Evolutionary conservation across 2,113 vertebrate genomes (phyloP).

Genomic region (Cavia porcellus): DNA sequence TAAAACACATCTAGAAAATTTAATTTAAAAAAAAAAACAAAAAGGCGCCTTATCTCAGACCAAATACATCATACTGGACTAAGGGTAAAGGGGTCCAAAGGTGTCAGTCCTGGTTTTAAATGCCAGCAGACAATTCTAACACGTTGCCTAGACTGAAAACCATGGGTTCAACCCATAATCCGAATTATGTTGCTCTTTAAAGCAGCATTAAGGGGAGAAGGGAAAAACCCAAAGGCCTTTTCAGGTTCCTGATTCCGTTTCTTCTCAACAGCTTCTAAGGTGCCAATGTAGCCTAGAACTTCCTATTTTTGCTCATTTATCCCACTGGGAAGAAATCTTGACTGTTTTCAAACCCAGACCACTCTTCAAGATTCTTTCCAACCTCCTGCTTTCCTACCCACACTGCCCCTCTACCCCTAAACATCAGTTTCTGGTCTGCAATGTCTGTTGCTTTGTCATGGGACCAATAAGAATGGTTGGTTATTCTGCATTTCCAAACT

Average conservation of each 20-base stretch:
- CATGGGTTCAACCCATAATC: background rate
- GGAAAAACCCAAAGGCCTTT: background rate
- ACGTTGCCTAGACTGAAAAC: background rate
- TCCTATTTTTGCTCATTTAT: constrained; percentile 13
- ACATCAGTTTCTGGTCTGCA: background rate
- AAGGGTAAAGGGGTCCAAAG: too few relatives aligned
- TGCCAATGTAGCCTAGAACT: background rate
- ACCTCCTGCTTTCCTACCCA: background rate
- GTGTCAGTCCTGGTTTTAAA: background rate
- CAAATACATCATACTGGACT: background rate
- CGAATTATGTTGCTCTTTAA: background rate
- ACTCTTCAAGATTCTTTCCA: background rate
- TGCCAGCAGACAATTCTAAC: background rate
- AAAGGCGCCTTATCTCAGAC: background rate
- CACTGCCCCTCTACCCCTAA: background rate
- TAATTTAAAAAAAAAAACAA: background rate
- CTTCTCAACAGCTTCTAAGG: background rate
- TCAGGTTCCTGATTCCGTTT: background rate
- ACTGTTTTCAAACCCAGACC: background rate
- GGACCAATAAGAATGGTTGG: too few relatives aligned
- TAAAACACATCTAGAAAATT: background rate
- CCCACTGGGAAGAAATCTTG: background rate
- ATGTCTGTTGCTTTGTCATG: background rate
- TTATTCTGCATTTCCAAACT: background rate
- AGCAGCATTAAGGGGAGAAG: background rate